Conservation (phyloP, 1,140 invertebrate genomes). For the Brachionus angularis region DNA sequence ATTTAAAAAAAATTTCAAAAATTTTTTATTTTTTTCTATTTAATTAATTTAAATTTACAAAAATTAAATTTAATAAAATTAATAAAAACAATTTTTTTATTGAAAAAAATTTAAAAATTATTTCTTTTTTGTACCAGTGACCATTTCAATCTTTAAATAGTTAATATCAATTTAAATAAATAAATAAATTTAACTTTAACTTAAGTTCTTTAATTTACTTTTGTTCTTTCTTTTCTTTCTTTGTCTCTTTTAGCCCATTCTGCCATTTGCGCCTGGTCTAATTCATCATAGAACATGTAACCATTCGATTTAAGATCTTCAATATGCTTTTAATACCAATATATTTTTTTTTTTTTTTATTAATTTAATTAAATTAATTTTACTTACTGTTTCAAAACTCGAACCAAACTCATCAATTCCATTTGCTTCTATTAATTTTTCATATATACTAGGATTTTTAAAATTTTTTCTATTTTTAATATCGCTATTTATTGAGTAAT, state of each 20-base stretch:
- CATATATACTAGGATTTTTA: conserved; percentile 39
- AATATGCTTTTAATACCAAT: background rate
- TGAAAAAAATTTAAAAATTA: conserved; percentile 1
- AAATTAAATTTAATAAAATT: too few relatives aligned
- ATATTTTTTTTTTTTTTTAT: background rate
- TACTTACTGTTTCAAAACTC: conserved; percentile 24
- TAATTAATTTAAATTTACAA: background rate
- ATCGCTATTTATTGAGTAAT: conserved; percentile 38
- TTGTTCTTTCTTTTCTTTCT: conserved; percentile 40
- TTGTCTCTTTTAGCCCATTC: conserved; percentile 43
- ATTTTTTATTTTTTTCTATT: too few relatives aligned
- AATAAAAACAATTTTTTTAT: too few relatives aligned
- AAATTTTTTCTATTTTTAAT: conserved; percentile 36
- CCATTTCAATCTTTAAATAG: conserved; percentile 34
- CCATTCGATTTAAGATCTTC: conserved; percentile 11
- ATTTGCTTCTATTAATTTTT: conserved; percentile 37
- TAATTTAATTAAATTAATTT: background rate
- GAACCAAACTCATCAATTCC: conserved; percentile 39
- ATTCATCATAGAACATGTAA: conserved; percentile 40
- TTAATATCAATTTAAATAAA: background rate
- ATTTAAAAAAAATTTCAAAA: background rate
- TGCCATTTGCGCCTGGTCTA: conserved; percentile 37
- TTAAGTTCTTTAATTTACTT: conserved; percentile 22
- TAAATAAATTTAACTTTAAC: background rate
- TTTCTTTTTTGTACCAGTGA: conserved; percentile 30